phyloP scores from a whole-genome alignment of 2,888 invertebrate species.

The Polydrusus tereticollis region DNA sequence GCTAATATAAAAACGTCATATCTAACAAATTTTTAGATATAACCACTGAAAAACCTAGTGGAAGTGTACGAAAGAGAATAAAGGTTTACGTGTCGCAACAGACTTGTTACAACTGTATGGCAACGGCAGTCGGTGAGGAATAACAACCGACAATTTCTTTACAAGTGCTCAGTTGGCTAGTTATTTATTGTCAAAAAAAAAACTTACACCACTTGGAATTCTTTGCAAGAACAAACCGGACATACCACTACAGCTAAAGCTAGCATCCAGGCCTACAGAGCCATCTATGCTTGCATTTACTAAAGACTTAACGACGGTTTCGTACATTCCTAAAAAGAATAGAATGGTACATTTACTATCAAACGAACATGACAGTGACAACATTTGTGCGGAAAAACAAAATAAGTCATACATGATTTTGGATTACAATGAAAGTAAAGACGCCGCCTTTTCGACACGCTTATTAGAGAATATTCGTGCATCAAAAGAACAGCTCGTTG shows the following conservation, averaged over 20 bases:
- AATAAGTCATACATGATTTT: conserved; percentile 25
- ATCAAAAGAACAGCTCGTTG: too few species aligned
- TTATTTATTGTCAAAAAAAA: conserved; percentile 51
- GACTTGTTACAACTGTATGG: conserved; percentile 33
- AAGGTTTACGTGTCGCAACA: conserved; percentile 44
- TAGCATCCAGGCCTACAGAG: not conserved
- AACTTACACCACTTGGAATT: conserved; percentile 17
- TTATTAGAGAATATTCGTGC: conserved; percentile 20
- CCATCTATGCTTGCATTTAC: conserved; percentile 22
- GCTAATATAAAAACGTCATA: conserved; percentile 48
- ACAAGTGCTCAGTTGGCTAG: conserved; percentile 27
- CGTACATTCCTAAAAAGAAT: too few species aligned
- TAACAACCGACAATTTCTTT: conserved; percentile 48
- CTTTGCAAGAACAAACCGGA: conserved; percentile 16
- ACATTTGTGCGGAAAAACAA: not conserved
- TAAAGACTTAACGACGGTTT: conserved; percentile 8
- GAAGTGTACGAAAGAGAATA: conserved; percentile 39
- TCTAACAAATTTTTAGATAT: conserved; percentile 49
- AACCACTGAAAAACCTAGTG: conserved; percentile 46
- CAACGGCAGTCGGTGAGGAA: conserved; percentile 39
- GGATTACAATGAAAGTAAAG: conserved; percentile 4
- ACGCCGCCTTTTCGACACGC: conserved; percentile 11
- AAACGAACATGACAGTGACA: conserved; percentile 13
- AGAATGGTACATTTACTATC: conserved; percentile 11
- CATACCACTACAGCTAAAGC: conserved; percentile 8